Conservation (phyloP, 2,113 vertebrate species). For the Motacilla tschutschensis region DNA sequence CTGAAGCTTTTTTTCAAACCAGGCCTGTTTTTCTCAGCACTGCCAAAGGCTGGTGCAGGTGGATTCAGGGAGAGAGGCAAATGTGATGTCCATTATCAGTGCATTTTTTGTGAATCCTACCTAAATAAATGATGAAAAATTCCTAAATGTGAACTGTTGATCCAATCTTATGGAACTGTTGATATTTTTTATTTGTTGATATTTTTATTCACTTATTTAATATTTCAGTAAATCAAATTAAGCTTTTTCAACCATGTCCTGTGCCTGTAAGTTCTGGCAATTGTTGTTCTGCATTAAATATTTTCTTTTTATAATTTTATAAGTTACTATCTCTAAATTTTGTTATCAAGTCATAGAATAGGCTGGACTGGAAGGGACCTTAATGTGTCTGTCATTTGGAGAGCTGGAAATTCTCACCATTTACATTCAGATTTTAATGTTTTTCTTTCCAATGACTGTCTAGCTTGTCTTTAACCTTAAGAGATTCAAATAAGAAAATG, state of each 20-base stretch:
- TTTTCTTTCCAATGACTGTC: background rate
- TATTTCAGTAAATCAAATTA: background rate
- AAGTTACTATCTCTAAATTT: background rate
- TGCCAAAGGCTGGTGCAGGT: background rate
- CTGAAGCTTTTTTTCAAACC: background rate
- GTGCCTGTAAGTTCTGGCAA: background rate
- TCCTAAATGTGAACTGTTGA: background rate
- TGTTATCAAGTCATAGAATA: background rate
- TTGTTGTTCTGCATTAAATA: background rate
- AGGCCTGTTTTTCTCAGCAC: rapidly evolving
- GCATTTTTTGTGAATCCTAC: background rate
- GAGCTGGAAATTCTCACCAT: background rate
- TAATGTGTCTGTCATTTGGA: background rate
- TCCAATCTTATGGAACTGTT: background rate
- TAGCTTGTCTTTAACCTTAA: background rate
- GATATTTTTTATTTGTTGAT: background rate
- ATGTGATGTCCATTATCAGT: background rate
- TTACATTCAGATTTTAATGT: background rate
- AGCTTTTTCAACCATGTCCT: background rate
- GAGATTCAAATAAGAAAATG: background rate
- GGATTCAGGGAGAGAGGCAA: background rate
- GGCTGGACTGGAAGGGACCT: background rate
- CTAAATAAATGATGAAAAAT: background rate
- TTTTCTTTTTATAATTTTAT: background rate
- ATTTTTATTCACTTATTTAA: background rate